Conservation (phyloP, 2,797 vertebrate species). For the Artibeus jamaicensis region DNA sequence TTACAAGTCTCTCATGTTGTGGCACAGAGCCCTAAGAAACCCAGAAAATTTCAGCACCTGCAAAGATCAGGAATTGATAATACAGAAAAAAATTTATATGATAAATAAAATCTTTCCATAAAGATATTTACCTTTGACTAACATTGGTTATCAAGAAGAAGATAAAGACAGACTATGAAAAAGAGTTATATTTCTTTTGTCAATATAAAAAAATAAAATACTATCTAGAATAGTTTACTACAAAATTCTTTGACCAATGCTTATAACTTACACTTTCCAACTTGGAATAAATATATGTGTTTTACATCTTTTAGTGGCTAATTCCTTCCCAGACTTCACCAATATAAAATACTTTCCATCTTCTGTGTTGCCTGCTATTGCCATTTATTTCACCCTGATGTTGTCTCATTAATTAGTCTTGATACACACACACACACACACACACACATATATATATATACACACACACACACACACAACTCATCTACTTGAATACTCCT, state of each 20-base stretch:
- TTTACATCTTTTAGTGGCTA: neutral
- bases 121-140: slow-evolving; percentile 24
- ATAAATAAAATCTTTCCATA: slow-evolving; percentile 3
- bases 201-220: neutral
- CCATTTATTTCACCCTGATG: neutral
- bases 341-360: neutral
- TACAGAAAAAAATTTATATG: neutral
- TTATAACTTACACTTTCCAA: slow-evolving; percentile 2
- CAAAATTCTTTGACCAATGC: slow-evolving; percentile 5
- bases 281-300: neutral
- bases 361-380: neutral
- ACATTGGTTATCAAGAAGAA: neutral
- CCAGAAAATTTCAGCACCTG: neutral
- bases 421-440: neutral
- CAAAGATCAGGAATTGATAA: neutral
- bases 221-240: neutral
- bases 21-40: neutral
- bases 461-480: too few species aligned
- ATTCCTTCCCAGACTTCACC: neutral
- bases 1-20: neutral
- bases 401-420: neutral
- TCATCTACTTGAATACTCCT: neutral
- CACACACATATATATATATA: too few species aligned
- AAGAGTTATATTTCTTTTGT: neutral
- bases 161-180: neutral